phyloP scores from a whole-genome alignment of 2,113 vertebrate genomes.

The Sapajus apella region DNA sequence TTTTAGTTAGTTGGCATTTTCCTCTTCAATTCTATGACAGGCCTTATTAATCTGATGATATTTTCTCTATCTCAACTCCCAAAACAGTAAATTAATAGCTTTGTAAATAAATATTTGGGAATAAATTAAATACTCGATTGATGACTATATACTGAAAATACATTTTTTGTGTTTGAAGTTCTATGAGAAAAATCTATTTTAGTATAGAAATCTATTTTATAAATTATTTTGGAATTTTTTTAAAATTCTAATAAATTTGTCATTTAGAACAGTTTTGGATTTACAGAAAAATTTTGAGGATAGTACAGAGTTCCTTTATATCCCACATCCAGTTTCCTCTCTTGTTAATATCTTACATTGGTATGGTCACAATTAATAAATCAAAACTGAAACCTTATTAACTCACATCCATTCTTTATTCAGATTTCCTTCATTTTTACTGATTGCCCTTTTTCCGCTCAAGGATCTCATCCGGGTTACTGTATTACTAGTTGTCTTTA shows the following conservation, averaged over 20 bases:
- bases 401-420: neutral
- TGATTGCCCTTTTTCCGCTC: neutral
- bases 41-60: neutral
- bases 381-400: neutral
- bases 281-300: neutral
- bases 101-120: neutral
- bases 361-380: neutral
- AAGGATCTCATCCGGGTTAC: neutral
- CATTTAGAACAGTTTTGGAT: neutral
- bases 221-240: neutral
- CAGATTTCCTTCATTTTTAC: neutral
- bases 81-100: neutral
- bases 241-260: neutral
- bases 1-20: constrained; percentile 17
- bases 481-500: neutral
- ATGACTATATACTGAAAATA: neutral
- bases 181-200: neutral
- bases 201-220: neutral
- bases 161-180: neutral
- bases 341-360: neutral
- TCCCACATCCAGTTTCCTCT: neutral
- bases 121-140: neutral
- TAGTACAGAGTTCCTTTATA: neutral
- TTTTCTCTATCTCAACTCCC: neutral
- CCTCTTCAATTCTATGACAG: neutral